Base-by-base conservation (phyloP, 2,888 invertebrate genomes). In the Eurois occulta region DNA sequence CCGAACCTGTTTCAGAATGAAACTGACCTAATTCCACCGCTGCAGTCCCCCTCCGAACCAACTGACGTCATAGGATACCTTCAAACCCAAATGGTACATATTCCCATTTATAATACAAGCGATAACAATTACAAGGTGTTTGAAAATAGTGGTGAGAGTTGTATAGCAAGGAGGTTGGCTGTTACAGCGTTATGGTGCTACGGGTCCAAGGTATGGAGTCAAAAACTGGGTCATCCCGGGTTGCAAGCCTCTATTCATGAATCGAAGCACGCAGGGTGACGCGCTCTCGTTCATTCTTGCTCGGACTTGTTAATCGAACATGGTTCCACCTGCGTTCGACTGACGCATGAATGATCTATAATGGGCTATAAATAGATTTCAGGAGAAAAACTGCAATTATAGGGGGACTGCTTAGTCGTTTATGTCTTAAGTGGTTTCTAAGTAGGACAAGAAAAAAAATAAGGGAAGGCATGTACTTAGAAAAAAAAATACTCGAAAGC, bases 151-250 rank as follows among this genome's bases (percentile, higher is more conserved):
- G 79, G 64, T 69, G 64, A 87, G 28, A 89, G 67, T 92, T 48
- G 83, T 64, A 11, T 85, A 75, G 77, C 83, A 74, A 70, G 32
- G 58, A 10, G 3, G 41, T 7, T 60, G 89, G 83, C 74, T 72
- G 81, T 92, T 95, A 86, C 71, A 89, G 58, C 92, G 85, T 91
- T 94, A 71, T 80, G 80, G 84, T 81, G 62, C 86, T 84, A 24
- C 66, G 18, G 55, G 43, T 24, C 67, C 70, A 81, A 77, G 90
- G 89, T 88, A 94, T 93, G 87, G 93, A 94, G 96, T 97, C 97
- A 95, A 96, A 97, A 97, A 97, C 95, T 97, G 95, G 97, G 97
- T 97, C 97, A 97, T 95, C 95, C 96, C 96, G 97, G 97, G 97
- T 97, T 97, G 97, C 97, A 97, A 97, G 97, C 97, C 95, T 94